Conservation (phyloP, 2,888 invertebrate species). For the Mimachlamys varia region DNA sequence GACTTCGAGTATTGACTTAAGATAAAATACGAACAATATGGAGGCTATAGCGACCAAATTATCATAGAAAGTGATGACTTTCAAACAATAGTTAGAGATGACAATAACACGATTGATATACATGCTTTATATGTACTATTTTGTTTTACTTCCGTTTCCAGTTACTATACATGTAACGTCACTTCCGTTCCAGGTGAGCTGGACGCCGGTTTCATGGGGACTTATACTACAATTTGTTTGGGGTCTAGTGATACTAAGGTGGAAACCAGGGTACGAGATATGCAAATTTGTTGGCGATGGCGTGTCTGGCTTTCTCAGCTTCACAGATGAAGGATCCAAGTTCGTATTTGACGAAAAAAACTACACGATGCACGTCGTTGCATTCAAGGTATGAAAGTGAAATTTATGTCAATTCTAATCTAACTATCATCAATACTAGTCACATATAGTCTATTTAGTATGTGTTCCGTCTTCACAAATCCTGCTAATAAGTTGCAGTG, state of each 20-base stretch:
- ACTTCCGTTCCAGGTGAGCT: slow-evolving; percentile 75
- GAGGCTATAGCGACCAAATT: too few relatives aligned
- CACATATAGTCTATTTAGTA: too few relatives aligned
- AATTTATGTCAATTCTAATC: neutral
- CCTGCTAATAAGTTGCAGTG: neutral
- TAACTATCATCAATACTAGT: too few relatives aligned
- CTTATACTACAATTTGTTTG: slow-evolving; percentile 91
- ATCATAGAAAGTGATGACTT: too few relatives aligned
- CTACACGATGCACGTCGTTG: slow-evolving; percentile 86
- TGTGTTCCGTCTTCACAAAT: too few relatives aligned
- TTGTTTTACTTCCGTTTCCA: neutral
- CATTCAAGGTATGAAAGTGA: slow-evolving; percentile 87
- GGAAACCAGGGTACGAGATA: slow-evolving; percentile 89
- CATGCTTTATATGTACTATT: too few relatives aligned
- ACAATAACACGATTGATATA: too few relatives aligned
- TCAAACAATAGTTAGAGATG: too few relatives aligned
- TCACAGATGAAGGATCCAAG: slow-evolving; percentile 89
- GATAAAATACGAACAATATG: too few relatives aligned
- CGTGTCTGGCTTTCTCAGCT: slow-evolving; percentile 90
- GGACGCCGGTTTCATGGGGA: slow-evolving; percentile 91
- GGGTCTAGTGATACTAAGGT: slow-evolving; percentile 92
- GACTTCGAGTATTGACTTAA: too few relatives aligned
- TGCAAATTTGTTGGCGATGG: slow-evolving; percentile 87
- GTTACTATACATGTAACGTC: neutral
- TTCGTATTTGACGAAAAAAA: slow-evolving; percentile 89